These are phyloP conservation scores for Macrotrachela quadricornifera DNA, from an alignment of 1,140 invertebrate species.

Conservation along the genomic window DNA sequence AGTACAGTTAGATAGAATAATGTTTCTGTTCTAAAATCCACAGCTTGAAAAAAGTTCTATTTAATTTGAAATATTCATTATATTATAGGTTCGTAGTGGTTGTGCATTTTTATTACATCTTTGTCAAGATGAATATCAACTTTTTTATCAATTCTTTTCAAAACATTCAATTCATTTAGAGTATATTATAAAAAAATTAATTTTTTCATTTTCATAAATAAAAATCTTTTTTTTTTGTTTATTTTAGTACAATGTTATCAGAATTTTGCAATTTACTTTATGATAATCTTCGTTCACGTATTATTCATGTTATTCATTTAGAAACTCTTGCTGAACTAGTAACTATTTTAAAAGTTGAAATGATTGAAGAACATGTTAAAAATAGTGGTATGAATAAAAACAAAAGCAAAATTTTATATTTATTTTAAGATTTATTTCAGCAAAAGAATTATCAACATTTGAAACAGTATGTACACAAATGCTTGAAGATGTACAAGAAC, in stretches of 20 bases:
- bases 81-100: slow-evolving; percentile 44
- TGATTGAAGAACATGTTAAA: slow-evolving; percentile 74
- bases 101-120: slow-evolving; percentile 70
- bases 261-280: slow-evolving; percentile 68
- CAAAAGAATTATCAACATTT: slow-evolving; percentile 43
- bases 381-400: slow-evolving; percentile 49
- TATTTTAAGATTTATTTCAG: neutral
- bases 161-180: slow-evolving; percentile 41
- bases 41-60: too few relatives aligned
- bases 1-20: too few relatives aligned
- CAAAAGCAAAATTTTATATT: slow-evolving; percentile 9
- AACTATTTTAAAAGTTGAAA: slow-evolving; percentile 69
- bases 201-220: neutral
- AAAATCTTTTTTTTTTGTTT: too few relatives aligned
- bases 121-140: slow-evolving; percentile 66
- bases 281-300: slow-evolving; percentile 71
- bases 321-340: slow-evolving; percentile 91
- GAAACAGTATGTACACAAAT: slow-evolving; percentile 59
- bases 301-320: slow-evolving; percentile 88
- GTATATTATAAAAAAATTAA: slow-evolving; percentile 32
- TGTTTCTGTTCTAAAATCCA: too few relatives aligned
- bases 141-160: slow-evolving; percentile 69
- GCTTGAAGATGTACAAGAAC: slow-evolving; percentile 80
- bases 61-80: too few relatives aligned
- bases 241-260: slow-evolving; percentile 42